phyloP scores from a whole-genome alignment of 1,140 invertebrate genomes.

The Pseudomyrmex cubaensis region DNA sequence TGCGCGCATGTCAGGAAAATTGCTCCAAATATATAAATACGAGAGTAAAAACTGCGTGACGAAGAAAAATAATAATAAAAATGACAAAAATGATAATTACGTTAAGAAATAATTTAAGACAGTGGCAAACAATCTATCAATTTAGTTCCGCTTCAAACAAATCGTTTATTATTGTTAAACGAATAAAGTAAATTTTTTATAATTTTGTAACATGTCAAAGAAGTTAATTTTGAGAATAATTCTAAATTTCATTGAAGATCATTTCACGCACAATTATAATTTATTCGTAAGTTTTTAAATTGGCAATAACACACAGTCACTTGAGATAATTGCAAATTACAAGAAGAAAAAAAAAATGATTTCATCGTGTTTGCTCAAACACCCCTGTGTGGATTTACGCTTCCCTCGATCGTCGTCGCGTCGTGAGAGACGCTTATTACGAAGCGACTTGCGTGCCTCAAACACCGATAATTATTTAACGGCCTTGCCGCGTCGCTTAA shows the following conservation, averaged over 20 bases:
- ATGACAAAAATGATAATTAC: background rate
- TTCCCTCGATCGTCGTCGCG: slow-evolving; percentile 14
- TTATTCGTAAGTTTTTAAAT: no score
- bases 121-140: background rate
- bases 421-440: slow-evolving; percentile 36
- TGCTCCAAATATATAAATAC: slow-evolving; percentile 26
- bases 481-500: slow-evolving; percentile 37
- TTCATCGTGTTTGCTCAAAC: background rate
- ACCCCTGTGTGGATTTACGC: slow-evolving; percentile 10
- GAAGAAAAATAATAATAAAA: background rate
- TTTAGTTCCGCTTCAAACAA: background rate
- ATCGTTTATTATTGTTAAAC: no score
- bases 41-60: slow-evolving; percentile 1
- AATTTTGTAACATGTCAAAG: no score
- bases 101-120: background rate
- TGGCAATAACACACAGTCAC: no score
- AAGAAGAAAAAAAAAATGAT: background rate
- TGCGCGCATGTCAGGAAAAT: slow-evolving; percentile 15
- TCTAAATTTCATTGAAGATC: no score
- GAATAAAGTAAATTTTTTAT: background rate
- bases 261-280: no score
- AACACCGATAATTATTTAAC: slow-evolving; percentile 57
- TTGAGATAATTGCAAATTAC: no score
- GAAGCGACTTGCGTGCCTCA: slow-evolving; percentile 36
- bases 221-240: no score